phyloP scores from a whole-genome alignment of 2,888 invertebrate species.

The Lithophane socia region DNA sequence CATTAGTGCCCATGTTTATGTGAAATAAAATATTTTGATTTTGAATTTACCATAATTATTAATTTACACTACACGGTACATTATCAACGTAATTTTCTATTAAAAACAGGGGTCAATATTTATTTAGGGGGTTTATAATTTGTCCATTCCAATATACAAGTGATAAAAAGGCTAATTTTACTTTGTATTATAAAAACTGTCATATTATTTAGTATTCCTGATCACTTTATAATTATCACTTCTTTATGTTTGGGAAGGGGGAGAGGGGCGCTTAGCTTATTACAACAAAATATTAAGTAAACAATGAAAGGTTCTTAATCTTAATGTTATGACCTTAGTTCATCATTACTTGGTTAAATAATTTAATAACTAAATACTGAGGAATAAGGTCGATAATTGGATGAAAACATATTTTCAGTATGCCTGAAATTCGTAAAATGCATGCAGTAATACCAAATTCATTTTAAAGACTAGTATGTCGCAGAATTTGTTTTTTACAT shows the following conservation, averaged over 20 bases:
- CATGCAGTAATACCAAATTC: not conserved
- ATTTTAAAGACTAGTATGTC: not conserved
- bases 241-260: conserved; percentile 54
- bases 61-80: not conserved
- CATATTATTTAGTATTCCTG: conserved; percentile 59
- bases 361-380: conserved; percentile 30
- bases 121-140: not conserved
- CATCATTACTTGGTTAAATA: conserved; percentile 23
- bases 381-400: conserved; percentile 38
- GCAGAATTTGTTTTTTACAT: not conserved
- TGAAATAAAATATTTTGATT: no score
- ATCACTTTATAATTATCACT: conserved; percentile 63
- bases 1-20: no score
- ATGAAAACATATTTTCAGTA: conserved; percentile 38
- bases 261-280: conserved; percentile 42
- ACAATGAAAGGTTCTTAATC: conserved; percentile 32
- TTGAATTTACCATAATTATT: not conserved
- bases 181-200: conserved; percentile 55
- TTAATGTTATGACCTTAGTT: conserved; percentile 40
- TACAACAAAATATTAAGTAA: conserved; percentile 34
- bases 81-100: not conserved
- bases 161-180: conserved; percentile 13
- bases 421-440: conserved; percentile 33
- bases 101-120: not conserved
- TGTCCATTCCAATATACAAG: conserved; percentile 33